Evolutionary conservation across 1,140 invertebrate species (phyloP).

Genomic region (Nylanderia fulva): DNA sequence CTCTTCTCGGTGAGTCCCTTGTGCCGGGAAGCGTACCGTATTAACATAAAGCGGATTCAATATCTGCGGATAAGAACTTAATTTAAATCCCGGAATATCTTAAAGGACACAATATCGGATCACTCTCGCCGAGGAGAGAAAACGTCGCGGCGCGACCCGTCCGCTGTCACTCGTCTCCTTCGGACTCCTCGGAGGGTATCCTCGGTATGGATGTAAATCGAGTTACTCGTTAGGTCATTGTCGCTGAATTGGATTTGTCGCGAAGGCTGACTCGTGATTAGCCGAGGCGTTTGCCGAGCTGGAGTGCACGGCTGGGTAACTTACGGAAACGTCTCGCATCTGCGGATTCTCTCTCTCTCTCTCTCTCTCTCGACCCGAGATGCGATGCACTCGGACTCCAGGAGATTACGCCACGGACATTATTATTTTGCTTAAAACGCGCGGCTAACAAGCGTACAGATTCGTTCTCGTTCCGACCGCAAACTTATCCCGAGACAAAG

Average conservation of each 20-base stretch:
- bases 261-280: slow-evolving; percentile 63
- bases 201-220: slow-evolving; percentile 68
- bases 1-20: slow-evolving; percentile 28
- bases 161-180: slow-evolving; percentile 26
- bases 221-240: slow-evolving; percentile 74
- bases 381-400: slow-evolving; percentile 18
- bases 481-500: slow-evolving; percentile 39
- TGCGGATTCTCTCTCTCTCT: no score
- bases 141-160: slow-evolving; percentile 13
- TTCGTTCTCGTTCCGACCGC: background rate
- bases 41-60: slow-evolving; percentile 83
- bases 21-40: slow-evolving; percentile 66
- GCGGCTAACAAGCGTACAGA: slow-evolving; percentile 29
- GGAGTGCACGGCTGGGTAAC: slow-evolving; percentile 14
- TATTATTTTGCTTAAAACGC: slow-evolving; percentile 48
- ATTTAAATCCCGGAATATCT: slow-evolving; percentile 78
- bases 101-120: slow-evolving; percentile 73
- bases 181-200: slow-evolving; percentile 51
- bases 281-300: slow-evolving; percentile 15
- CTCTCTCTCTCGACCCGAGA: no score
- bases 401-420: slow-evolving; percentile 31
- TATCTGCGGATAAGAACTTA: slow-evolving; percentile 79
- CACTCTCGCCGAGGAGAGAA: slow-evolving; percentile 21
- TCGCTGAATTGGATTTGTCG: slow-evolving; percentile 66
- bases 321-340: slow-evolving; percentile 24